Percentiles rank a stretch among this genome's conserved stretches.
Conservation (phyloP, 64 coral and sea anemone species). For the Montipora efflorescens region DNA sequence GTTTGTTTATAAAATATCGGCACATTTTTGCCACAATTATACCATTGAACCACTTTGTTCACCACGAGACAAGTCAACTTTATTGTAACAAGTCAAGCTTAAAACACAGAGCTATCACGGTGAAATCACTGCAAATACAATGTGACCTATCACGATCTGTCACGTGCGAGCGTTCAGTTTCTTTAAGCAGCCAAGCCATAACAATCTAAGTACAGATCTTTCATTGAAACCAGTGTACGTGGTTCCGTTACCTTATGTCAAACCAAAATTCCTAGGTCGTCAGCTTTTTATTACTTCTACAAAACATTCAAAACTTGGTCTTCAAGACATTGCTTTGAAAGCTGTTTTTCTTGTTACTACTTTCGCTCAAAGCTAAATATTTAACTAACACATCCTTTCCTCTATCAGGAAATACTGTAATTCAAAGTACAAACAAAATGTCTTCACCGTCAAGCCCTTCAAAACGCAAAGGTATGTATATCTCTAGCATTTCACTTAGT, state of each 20-base stretch:
- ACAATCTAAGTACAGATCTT: not conserved
- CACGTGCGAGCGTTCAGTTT: constrained; percentile 14
- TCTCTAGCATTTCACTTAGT: not conserved
- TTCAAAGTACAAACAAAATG: not conserved
- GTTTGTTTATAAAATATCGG: constrained; percentile 55
- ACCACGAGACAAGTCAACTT: constrained; percentile 54
- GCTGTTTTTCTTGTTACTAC: constrained; percentile 9
- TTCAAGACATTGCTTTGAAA: constrained; percentile 36
- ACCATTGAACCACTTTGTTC: constrained; percentile 63
- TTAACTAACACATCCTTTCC: not conserved
- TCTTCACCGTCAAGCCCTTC: too few species aligned
- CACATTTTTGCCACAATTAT: constrained; percentile 60
- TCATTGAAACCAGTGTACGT: constrained; percentile 35
- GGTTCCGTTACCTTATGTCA: not conserved
- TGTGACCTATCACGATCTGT: constrained; percentile 17
- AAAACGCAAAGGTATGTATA: not conserved
- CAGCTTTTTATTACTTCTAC: constrained; percentile 51
- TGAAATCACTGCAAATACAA: constrained; percentile 60
- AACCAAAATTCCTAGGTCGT: constrained; percentile 54
- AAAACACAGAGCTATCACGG: constrained; percentile 53
- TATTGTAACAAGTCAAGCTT: constrained; percentile 49
- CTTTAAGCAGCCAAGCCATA: not conserved
- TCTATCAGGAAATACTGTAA: not conserved
- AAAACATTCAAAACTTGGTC: constrained; percentile 13
- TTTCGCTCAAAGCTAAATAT: not conserved